Evolutionary conservation across 2,888 invertebrate species (phyloP), one percentile per base, ranked within the genome.

Genomic region (Ennomos erosarius): DNA sequence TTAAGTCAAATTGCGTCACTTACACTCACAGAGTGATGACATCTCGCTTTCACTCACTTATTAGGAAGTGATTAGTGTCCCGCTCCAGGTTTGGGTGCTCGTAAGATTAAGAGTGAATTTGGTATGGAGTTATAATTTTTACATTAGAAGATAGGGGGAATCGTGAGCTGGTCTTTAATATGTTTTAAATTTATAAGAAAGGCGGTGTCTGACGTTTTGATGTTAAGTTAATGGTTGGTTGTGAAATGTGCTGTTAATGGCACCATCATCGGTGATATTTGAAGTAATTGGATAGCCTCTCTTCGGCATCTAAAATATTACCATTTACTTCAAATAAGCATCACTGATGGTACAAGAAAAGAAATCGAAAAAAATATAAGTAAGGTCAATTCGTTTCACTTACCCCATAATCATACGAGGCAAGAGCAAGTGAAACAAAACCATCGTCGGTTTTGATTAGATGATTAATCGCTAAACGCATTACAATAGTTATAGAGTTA

Each of bases 21-120:
- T 61, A 64, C 67, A 66, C 64, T 55, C 52, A 55, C 39, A 12
- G 16, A 10, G 26, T 16, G 61, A 52, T 70, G 69, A 69, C 69
- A 74, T 64, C 67, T 73, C 43, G 70, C 84, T 84, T 84, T 84
- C 84, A 74, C 81, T 72, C 73, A 71, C 78, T 65, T 78, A 79
- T 84, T 81, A 76, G 82, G 81, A 80, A 76, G 79, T 77, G 71
- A 79, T 80, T 71, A 69, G 69, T 26, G 43, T 33, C 26, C 50
- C 50, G 35, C 55, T 45, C 34, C 37, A 42, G 37, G 52, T 47
- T 56, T 71, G 68, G 67, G 59, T 48, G 43, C 67, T 60, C 67
- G 70, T 63, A 44, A 35, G 45, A 51, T 56, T 38, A 9, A 48
- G 34, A 37, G 35, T 51, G 55, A 36, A 35, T 51, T 47, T 33